These are phyloP conservation scores for Athene cunicularia DNA, from an alignment of 2,113 vertebrate species.

Conservation along the genomic window DNA sequence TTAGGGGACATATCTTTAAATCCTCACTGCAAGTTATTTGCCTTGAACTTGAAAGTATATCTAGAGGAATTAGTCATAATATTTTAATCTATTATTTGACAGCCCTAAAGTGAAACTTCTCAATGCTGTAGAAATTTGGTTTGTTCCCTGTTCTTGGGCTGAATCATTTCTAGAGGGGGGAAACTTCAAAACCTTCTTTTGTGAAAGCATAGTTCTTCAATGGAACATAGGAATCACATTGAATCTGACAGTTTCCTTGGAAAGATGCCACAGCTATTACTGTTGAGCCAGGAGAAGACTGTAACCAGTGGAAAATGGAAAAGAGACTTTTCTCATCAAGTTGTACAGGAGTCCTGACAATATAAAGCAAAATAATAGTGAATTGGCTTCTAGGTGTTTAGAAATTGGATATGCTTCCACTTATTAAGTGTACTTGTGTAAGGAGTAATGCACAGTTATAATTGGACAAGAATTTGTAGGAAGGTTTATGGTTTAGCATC, in stretches of 20 bases:
- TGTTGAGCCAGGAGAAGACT: not conserved
- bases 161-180: not conserved
- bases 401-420: not conserved
- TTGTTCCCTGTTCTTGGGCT: not conserved
- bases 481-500: not conserved
- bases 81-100: not conserved
- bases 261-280: not conserved
- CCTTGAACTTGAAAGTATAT: not conserved
- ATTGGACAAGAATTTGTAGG: not conserved
- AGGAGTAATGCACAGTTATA: not conserved
- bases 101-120: not conserved
- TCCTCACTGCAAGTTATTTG: not conserved
- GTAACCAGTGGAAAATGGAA: slow-evolving; percentile 40
- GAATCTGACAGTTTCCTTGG: slow-evolving; percentile 22
- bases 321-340: slow-evolving; percentile 24
- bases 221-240: slow-evolving; percentile 13
- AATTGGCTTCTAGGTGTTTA: not conserved
- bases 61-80: not conserved
- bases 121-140: not conserved
- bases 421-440: not conserved
- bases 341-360: not conserved
- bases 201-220: not conserved
- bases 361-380: not conserved
- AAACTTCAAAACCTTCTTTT: not conserved
- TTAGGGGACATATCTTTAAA: not conserved